Conservation (phyloP, 2,888 invertebrate species). For the Sinohyriopsis cumingii region DNA sequence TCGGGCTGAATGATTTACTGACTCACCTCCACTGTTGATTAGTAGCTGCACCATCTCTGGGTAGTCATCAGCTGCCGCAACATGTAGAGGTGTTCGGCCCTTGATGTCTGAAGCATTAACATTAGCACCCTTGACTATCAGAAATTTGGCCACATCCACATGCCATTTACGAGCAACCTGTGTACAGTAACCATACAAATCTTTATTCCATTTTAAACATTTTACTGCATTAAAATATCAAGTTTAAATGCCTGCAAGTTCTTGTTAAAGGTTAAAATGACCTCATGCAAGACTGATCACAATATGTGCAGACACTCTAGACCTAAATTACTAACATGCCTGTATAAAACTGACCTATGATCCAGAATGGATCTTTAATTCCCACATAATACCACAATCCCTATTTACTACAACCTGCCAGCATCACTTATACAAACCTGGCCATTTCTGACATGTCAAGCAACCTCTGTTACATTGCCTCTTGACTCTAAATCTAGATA, state of each 20-base stretch:
- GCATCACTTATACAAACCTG: too few species aligned
- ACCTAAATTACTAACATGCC: too few species aligned
- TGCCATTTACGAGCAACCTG: conserved; percentile 69
- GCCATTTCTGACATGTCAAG: too few species aligned
- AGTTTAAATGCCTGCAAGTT: conserved; percentile 1
- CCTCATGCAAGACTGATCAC: neutral
- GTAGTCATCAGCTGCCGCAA: conserved; percentile 69
- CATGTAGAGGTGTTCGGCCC: conserved; percentile 69
- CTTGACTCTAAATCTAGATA: too few species aligned
- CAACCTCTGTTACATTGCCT: too few species aligned
- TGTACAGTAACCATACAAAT: neutral
- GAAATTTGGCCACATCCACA: conserved; percentile 65
- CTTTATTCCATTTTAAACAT: neutral
- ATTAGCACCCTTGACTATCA: conserved; percentile 62
- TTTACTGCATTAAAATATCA: too few species aligned
- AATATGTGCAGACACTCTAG: neutral
- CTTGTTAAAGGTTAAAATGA: neutral
- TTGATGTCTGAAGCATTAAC: conserved; percentile 59
- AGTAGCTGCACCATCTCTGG: conserved; percentile 67
- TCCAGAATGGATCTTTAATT: too few species aligned
- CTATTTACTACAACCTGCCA: too few species aligned
- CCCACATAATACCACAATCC: too few species aligned
- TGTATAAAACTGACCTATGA: too few species aligned
- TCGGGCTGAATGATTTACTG: neutral
- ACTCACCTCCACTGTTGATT: conserved; percentile 60